Evolutionary conservation across 2,113 vertebrate genomes (phyloP), one percentile per base, ranked within the genome.

Genomic region (Catagonus wagneri): DNA sequence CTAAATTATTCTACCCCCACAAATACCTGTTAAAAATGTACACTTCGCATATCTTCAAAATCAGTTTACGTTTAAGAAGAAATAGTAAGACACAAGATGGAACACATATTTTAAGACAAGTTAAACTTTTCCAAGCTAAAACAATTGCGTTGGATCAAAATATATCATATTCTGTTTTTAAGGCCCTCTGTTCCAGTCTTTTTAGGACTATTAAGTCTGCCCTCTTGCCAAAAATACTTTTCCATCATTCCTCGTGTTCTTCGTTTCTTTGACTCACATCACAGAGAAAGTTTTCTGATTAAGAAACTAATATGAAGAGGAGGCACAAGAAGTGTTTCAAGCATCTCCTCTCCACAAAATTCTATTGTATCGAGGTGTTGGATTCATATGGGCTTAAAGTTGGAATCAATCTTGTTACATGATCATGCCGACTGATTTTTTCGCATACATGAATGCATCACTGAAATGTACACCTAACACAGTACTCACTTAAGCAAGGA

Each of bases 101-200:
- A 83, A 79, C 1, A 32, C 36, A 74, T 60, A 76, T 10, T 81
- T n/a, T 39, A 92, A 56, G 50, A 90, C 52, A 93, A 95, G 74
- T 68, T 86, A 95, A 83, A 69, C 34, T 20, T 96, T 93, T 78
- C 50, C 63, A 95, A 79, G 34, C n/a, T 87, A 96, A 94, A 87
- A 93, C 66, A 89, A 86, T 50, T 63, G 61, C 50, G 63, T 52
- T 91, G 76, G 23, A n/a, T 85, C 56, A 80, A 95, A 94, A 90
- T 96, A 34, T 91, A 89, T 86, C 39, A 50, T 20, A 85, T 60
- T 83, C 32, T 80, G 15, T 65, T 84, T 22, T 80, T 78, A 96
- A 83, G 58, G 16, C 61, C 7, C 78, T 91, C 16, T 93, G 44
- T 83, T 84, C 12, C 22, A 79, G 69, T 92, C 52, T 83, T 95